A percentile compares a stretch with the other conserved stretches of the same genome.
Conservation (phyloP, 2,797 vertebrate species). For the Megaceryle alcyon region DNA sequence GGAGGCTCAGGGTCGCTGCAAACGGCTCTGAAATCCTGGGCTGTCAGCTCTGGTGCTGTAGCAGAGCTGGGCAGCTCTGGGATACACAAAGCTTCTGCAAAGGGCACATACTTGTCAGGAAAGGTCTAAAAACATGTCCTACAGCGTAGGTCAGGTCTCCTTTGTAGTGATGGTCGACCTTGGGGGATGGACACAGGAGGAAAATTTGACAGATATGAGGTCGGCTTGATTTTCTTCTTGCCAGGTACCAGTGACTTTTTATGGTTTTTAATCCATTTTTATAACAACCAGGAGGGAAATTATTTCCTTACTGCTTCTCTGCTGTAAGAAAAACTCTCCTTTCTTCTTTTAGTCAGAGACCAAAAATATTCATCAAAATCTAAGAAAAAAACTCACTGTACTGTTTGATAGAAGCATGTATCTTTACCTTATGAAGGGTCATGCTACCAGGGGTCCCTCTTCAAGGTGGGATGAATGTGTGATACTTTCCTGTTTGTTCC, state of each 20-base stretch:
- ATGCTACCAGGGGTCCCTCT: not conserved
- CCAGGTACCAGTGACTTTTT: not conserved
- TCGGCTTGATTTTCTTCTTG: not conserved
- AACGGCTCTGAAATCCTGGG: not conserved
- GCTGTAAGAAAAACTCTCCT: not conserved
- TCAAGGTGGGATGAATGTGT: not conserved
- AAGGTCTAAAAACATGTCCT: not conserved
- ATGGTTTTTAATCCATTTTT: not conserved
- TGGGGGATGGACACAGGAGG: not conserved
- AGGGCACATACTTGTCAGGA: not conserved
- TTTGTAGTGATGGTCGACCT: not conserved
- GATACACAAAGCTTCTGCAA: not conserved
- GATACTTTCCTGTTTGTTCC: not conserved
- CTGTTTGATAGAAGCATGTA: not conserved
- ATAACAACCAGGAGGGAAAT: not conserved
- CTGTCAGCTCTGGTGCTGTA: not conserved
- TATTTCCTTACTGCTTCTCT: not conserved
- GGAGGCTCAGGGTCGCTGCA: not conserved
- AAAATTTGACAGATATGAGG: not conserved
- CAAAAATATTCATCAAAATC: not conserved
- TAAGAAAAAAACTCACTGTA: not conserved
- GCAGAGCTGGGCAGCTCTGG: not conserved
- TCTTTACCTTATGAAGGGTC: not conserved
- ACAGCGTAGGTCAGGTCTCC: fast-evolving
- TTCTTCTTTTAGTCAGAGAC: not conserved